Conservation (phyloP, 2,888 invertebrate genomes). For the Charanyca ferruginea region DNA sequence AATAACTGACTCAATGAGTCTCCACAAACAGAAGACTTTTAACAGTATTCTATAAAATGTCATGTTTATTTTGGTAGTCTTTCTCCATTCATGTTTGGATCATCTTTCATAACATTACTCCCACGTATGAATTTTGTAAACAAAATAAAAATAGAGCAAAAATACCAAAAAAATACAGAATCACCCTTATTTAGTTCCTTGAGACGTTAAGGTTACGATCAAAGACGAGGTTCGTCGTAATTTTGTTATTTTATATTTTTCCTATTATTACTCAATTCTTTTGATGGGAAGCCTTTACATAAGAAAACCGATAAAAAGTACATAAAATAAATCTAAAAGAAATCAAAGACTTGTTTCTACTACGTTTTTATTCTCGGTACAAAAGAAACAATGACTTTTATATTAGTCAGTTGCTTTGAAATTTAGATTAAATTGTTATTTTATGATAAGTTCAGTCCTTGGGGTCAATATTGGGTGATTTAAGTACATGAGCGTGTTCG, state of each 20-base stretch:
- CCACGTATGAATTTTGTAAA: too few species aligned
- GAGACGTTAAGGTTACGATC: neutral
- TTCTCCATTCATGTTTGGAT: too few species aligned
- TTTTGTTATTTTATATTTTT: constrained; percentile 11
- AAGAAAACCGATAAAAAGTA: constrained; percentile 32
- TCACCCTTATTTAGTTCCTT: neutral
- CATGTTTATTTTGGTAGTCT: too few species aligned
- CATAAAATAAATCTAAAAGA: constrained; percentile 5
- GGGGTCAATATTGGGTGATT: neutral
- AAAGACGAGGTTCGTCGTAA: constrained; percentile 18
- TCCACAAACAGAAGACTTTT: too few species aligned
- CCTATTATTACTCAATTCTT: constrained; percentile 28
- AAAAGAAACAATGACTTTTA: constrained; percentile 26
- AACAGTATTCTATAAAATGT: too few species aligned
- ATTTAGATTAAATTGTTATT: constrained; percentile 20
- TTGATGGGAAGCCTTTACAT: constrained; percentile 27
- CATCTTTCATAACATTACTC: too few species aligned
- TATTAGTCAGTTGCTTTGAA: constrained; percentile 4
- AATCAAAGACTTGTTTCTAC: constrained; percentile 27
- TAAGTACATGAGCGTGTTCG: neutral
- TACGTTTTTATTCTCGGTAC: constrained; percentile 18
- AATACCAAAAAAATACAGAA: neutral
- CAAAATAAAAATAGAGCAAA: neutral
- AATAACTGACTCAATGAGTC: too few species aligned
- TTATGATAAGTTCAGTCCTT: neutral